A percentile compares a stretch with the other conserved stretches of the same genome.
Evolutionary conservation across 2,113 vertebrate species (phyloP).

Genomic region (Acinonyx jubatus): DNA sequence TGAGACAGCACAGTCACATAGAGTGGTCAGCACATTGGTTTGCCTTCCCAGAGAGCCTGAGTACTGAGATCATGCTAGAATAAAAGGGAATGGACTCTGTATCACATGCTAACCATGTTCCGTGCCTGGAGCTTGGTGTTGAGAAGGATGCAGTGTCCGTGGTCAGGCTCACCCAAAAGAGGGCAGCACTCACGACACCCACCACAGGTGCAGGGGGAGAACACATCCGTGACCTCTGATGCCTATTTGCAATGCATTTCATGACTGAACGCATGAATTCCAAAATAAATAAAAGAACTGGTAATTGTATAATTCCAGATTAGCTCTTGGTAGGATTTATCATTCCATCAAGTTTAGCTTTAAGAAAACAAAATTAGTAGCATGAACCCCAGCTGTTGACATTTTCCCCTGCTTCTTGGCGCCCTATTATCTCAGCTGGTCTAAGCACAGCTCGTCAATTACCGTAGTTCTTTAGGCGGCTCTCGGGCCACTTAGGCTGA

Average conservation of each 20-base stretch:
- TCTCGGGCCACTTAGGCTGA: conserved; percentile 79
- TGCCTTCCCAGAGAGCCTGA: background rate
- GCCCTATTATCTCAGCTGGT: conserved; percentile 77
- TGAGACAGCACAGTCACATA: background rate
- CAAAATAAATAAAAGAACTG: background rate
- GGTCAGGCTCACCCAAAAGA: rapidly evolving
- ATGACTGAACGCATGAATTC: background rate
- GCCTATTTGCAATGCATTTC: rapidly evolving
- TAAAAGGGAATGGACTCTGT: background rate
- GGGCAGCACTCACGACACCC: rapidly evolving
- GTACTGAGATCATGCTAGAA: background rate
- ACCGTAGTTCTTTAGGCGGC: conserved; percentile 71
- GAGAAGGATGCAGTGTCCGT: rapidly evolving
- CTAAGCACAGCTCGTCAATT: conserved; percentile 77
- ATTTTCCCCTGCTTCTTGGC: conserved; percentile 50
- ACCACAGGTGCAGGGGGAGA: rapidly evolving
- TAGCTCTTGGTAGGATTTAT: conserved; percentile 26
- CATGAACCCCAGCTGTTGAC: conserved; percentile 76
- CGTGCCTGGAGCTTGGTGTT: rapidly evolving
- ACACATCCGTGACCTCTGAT: rapidly evolving
- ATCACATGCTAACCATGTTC: rapidly evolving
- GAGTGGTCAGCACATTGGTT: background rate
- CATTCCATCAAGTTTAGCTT: conserved; percentile 63
- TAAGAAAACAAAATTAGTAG: conserved; percentile 71
- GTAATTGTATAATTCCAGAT: background rate